phyloP scores from a whole-genome alignment of 2,888 invertebrate genomes.

The Cryptosula pallasiana region DNA sequence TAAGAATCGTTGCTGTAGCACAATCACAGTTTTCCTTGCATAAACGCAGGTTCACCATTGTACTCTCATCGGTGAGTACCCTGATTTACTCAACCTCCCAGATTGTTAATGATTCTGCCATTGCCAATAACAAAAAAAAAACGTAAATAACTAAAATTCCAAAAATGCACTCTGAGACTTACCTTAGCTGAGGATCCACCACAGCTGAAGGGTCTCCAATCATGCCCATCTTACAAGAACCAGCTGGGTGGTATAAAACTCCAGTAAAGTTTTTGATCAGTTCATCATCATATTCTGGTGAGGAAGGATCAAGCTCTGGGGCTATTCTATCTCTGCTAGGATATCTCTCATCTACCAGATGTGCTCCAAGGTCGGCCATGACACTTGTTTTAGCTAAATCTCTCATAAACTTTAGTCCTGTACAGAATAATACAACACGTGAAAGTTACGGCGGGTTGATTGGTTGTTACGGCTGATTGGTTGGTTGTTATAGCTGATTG shows the following conservation, averaged over 20 bases:
- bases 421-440: background rate
- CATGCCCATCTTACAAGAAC: conserved; percentile 24
- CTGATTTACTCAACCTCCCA: too few relatives aligned
- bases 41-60: too few relatives aligned
- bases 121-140: too few relatives aligned
- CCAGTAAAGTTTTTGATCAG: conserved; percentile 15
- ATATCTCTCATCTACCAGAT: conserved; percentile 19
- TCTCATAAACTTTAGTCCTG: conserved; percentile 4
- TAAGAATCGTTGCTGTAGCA: too few relatives aligned
- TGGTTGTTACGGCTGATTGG: too few relatives aligned
- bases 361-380: background rate
- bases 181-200: conserved; percentile 23
- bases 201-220: conserved; percentile 8
- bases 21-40: too few relatives aligned
- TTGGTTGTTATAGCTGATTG: too few relatives aligned
- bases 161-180: too few relatives aligned
- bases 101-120: too few relatives aligned
- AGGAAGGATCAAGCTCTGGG: background rate
- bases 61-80: too few relatives aligned
- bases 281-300: background rate
- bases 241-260: conserved; percentile 24
- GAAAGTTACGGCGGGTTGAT: too few relatives aligned
- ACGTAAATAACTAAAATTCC: too few relatives aligned
- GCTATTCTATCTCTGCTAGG: conserved; percentile 8
- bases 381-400: background rate